Evolutionary conservation across 92 coral and sea anemone species (phyloP), one percentile per base, ranked within the genome.

Genomic region (Zoanthus sociatus): DNA sequence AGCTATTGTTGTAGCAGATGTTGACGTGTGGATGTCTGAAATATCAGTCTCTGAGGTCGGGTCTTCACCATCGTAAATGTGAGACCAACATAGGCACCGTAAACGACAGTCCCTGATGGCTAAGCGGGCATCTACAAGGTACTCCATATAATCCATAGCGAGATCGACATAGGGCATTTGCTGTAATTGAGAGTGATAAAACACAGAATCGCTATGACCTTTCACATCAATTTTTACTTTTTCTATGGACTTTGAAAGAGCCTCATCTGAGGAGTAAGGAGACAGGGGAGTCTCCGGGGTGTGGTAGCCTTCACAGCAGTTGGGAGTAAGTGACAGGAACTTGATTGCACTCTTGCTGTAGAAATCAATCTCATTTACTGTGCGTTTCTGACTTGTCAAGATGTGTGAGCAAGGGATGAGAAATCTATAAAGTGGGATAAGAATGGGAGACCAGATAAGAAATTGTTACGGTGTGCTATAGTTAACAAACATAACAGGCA

Each of bases 281-380:
- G 96, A 89, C 18, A 91, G 70, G 6, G 94, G 92, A 66, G 72
- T 71, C 53, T 89, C 92, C 4, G 90, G 73, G 63, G 73, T 82
- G 72, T 82, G 86, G 75, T 84, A 88, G 70, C 76, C 68, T 45
- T 91, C 90, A 85, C 99, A 97, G 83, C 98, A 92, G 44, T 96
- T 70, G 13, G 99, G 99, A 53, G 92, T 95, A 9, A 95, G 94
- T 17, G 99, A 95, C 68, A 97, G 91, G 87, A 97, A 97, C 77
- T 96, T 94, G 33, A 90, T 88, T 2, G 99, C 99, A 85, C 98
- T 96, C 89, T 95, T 97, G 88, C 99, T 96, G 95, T 97, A 97
- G 66, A 91, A 90, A 87, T 97, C 99, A 79, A 97, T 91, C 72
- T 97, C 99, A 47, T 96, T 87, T 79, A 97, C 94, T 48, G 96